Evolutionary conservation across 2,113 vertebrate species (phyloP).

Genomic region (Azemiops feae): DNA sequence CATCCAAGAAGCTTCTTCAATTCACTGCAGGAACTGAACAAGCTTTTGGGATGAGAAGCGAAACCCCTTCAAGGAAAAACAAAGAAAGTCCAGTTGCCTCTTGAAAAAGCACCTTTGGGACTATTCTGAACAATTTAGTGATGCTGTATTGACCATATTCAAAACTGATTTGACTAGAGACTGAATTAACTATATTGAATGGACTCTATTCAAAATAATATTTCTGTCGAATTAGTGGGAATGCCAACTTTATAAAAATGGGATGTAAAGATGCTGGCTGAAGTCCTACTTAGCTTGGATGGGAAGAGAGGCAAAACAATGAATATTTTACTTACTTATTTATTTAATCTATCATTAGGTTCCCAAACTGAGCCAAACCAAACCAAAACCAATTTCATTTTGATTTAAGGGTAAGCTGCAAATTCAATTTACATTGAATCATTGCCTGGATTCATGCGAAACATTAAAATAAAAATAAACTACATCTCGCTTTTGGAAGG

Average conservation of each 20-base stretch:
- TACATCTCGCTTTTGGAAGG: neutral
- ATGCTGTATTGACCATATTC: neutral
- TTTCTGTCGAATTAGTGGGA: neutral
- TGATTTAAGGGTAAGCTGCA: neutral
- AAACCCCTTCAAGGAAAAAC: too few species aligned
- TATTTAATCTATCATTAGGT: neutral
- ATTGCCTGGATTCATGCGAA: neutral
- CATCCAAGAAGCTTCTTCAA: neutral
- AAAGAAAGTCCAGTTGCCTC: neutral
- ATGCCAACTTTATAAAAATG: neutral
- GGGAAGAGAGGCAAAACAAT: neutral
- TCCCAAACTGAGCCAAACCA: neutral
- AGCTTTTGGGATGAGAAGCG: too few species aligned
- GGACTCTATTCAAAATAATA: neutral
- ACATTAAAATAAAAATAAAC: neutral
- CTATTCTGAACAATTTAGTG: neutral
- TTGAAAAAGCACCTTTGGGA: neutral
- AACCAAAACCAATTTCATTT: neutral
- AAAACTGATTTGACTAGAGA: neutral
- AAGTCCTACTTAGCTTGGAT: neutral
- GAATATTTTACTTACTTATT: neutral
- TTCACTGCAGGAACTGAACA: neutral
- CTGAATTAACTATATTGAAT: neutral
- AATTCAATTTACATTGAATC: neutral
- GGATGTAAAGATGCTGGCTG: neutral